These are phyloP conservation scores for Corythoichthys intestinalis DNA, from an alignment of 2,113 vertebrate genomes.

Conservation along the genomic window DNA sequence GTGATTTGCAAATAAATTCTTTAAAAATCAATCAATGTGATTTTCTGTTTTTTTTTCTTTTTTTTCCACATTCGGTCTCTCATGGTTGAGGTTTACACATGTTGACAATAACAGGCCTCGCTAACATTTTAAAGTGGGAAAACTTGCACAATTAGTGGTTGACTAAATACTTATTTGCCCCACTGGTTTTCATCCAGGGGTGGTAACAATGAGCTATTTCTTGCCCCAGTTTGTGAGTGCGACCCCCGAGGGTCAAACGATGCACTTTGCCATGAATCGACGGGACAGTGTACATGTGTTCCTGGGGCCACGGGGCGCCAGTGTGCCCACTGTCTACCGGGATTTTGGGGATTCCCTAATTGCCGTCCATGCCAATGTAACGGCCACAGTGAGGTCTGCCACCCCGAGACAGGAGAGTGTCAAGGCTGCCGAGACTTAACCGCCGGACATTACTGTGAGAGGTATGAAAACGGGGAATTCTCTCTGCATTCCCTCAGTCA, in stretches of 20 bases:
- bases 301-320: slow-evolving; percentile 79
- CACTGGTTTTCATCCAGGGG: neutral
- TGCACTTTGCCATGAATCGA: slow-evolving; percentile 79
- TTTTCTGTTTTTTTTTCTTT: too few species aligned
- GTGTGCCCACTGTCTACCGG: slow-evolving; percentile 84
- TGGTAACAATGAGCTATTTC: neutral
- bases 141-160: too few species aligned
- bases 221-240: slow-evolving; percentile 81
- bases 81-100: too few species aligned
- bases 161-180: too few species aligned
- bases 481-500: neutral
- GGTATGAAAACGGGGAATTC: slow-evolving; percentile 62
- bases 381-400: slow-evolving; percentile 82
- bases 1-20: too few species aligned
- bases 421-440: slow-evolving; percentile 85
- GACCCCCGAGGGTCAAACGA: slow-evolving; percentile 76
- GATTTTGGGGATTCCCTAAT: slow-evolving; percentile 90
- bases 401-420: slow-evolving; percentile 82
- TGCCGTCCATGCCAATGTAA: slow-evolving; percentile 91
- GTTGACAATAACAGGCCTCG: too few species aligned
- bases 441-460: slow-evolving; percentile 84
- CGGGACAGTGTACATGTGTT: slow-evolving; percentile 86
- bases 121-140: too few species aligned
- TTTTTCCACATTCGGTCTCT: too few species aligned
- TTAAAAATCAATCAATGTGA: too few species aligned